Percentiles rank a stretch among this genome's conserved stretches.
These are phyloP conservation scores for Hippocampus barbouri DNA, from an alignment of 2,113 vertebrate genomes.

Conservation along the genomic window DNA sequence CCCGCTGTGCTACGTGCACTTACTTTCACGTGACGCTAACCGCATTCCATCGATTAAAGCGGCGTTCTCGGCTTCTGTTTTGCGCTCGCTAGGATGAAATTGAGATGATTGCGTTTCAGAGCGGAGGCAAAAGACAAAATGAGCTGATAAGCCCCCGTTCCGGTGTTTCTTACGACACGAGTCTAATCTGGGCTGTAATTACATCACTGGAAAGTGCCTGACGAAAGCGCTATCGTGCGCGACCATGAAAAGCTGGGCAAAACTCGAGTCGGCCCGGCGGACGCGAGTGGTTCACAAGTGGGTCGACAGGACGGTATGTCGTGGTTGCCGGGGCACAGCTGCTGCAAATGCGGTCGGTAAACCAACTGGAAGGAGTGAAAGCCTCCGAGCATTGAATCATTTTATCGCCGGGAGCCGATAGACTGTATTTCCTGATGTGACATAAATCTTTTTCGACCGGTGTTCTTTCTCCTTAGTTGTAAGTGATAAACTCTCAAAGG, in stretches of 20 bases:
- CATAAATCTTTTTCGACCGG: not conserved
- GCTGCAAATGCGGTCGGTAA: constrained; percentile 20
- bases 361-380: constrained; percentile 11
- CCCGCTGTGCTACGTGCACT: not conserved
- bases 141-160: constrained; percentile 3
- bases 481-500: not conserved
- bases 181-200: constrained; percentile 45
- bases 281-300: constrained; percentile 42
- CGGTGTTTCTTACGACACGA: constrained; percentile 10
- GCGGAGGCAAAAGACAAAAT: constrained; percentile 8
- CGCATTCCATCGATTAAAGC: constrained; percentile 23
- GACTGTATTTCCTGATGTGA: not conserved
- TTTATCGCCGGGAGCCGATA: constrained; percentile 13
- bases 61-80: constrained; percentile 16
- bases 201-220: constrained; percentile 57
- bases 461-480: not conserved
- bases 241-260: constrained; percentile 32
- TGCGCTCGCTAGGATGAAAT: not conserved
- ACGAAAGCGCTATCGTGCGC: constrained; percentile 37
- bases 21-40: constrained; percentile 22
- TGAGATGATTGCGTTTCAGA: not conserved
- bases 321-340: constrained; percentile 31
- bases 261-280: constrained; percentile 44
- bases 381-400: not conserved
- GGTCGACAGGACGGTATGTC: constrained; percentile 14